A percentile compares a stretch with the other conserved stretches of the same genome.
These are phyloP conservation scores for Cheiracanthium punctorium DNA, from an alignment of 2,888 invertebrate species.

Conservation along the genomic window DNA sequence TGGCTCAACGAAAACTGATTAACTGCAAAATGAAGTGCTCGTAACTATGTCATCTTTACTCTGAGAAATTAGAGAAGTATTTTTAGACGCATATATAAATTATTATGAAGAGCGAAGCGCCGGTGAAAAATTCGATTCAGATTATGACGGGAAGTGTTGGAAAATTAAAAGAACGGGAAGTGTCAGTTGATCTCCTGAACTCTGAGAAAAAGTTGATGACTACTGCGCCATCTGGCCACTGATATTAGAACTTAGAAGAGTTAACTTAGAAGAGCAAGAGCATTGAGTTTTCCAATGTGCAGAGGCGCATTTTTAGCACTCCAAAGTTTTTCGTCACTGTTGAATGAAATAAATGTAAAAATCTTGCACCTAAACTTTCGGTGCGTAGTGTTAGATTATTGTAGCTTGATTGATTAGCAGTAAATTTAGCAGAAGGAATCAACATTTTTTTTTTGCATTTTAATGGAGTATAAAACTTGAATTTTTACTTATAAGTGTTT, in stretches of 20 bases:
- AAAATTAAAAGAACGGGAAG: neutral
- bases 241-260: neutral
- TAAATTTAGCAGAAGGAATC: slow-evolving; percentile 7
- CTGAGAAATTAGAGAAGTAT: slow-evolving; percentile 16
- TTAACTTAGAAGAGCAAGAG: neutral
- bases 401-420: neutral
- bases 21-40: slow-evolving; percentile 7
- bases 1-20: neutral
- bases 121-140: slow-evolving; percentile 29
- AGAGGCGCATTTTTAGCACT: neutral
- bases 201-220: slow-evolving; percentile 6
- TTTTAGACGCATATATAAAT: slow-evolving; percentile 27
- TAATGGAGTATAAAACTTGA: no score
- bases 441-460: no score
- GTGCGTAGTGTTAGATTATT: neutral
- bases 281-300: neutral
- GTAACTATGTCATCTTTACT: neutral
- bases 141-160: slow-evolving; percentile 34
- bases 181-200: neutral
- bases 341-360: neutral
- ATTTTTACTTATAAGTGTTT: no score
- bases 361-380: neutral
- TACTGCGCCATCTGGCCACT: neutral
- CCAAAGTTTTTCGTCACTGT: neutral
- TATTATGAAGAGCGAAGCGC: slow-evolving; percentile 41